Percentiles rank a stretch among this genome's conserved stretches.
phyloP scores from a whole-genome alignment of 2,888 invertebrate species.

The Aphodius granarius region DNA sequence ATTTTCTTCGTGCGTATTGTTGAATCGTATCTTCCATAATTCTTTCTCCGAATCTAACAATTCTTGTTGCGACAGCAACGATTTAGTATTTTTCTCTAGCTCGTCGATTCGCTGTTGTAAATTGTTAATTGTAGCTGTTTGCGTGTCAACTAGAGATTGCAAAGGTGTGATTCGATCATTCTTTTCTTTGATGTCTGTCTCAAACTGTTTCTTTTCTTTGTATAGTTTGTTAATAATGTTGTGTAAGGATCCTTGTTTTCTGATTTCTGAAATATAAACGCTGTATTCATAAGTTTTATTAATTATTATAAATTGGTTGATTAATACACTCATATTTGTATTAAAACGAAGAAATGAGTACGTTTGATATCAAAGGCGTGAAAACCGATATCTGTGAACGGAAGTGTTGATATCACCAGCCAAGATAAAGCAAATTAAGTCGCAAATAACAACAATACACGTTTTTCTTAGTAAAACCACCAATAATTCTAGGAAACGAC shows the following conservation, averaged over 20 bases:
- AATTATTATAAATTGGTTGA: too few species aligned
- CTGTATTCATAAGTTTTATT: too few species aligned
- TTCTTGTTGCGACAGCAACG: not conserved
- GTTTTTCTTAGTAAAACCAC: not conserved
- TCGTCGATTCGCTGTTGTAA: constrained; percentile 16
- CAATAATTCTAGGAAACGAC: not conserved
- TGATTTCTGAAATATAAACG: constrained; percentile 17
- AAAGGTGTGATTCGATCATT: constrained; percentile 14
- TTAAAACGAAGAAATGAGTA: not conserved
- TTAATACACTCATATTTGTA: not conserved
- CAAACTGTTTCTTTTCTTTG: constrained; percentile 17
- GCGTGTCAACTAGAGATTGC: not conserved
- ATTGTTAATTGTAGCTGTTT: constrained; percentile 3
- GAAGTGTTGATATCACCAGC: not conserved
- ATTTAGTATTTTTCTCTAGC: constrained; percentile 5
- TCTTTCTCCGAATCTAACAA: constrained; percentile 17
- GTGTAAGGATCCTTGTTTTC: constrained; percentile 12
- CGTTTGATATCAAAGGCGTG: not conserved
- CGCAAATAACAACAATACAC: not conserved
- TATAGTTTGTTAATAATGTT: constrained; percentile 14
- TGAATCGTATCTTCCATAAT: constrained; percentile 25
- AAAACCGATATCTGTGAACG: not conserved
- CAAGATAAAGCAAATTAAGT: not conserved
- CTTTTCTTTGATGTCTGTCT: constrained; percentile 1
- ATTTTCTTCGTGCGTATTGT: constrained; percentile 20